A percentile compares a stretch with the other conserved stretches of the same genome.
phyloP scores from a whole-genome alignment of 2,888 invertebrate genomes.

The Caenorhabditis angaria region DNA sequence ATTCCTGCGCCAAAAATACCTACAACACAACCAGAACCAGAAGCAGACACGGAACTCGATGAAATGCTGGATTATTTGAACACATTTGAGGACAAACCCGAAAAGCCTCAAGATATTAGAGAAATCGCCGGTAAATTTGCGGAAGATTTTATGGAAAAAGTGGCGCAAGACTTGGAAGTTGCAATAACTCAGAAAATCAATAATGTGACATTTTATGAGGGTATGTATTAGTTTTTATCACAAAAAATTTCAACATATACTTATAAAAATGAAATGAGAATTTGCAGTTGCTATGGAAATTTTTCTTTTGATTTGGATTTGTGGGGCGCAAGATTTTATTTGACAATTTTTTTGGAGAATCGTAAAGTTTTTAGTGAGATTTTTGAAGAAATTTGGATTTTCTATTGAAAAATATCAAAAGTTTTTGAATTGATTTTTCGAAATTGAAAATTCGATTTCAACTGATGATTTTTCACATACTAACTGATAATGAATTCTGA shows the following conservation, averaged over 20 bases:
- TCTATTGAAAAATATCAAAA: too few relatives aligned
- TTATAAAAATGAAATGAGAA: too few relatives aligned
- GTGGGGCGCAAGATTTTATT: too few relatives aligned
- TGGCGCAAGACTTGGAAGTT: conserved; percentile 5
- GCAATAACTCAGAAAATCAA: not conserved
- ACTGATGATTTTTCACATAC: too few relatives aligned
- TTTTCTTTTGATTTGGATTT: too few relatives aligned
- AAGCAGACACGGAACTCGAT: conserved; percentile 8
- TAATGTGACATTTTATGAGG: not conserved
- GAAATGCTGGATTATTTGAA: conserved; percentile 29
- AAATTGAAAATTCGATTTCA: too few relatives aligned
- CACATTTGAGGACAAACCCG: conserved; percentile 10
- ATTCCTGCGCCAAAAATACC: not conserved
- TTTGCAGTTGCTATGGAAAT: not conserved
- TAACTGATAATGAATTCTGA: too few relatives aligned
- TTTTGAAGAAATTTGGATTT: too few relatives aligned
- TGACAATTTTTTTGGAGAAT: too few relatives aligned
- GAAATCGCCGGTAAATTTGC: conserved; percentile 9
- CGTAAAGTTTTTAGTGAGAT: too few relatives aligned
- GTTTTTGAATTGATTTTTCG: too few relatives aligned
- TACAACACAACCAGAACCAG: conserved; percentile 7
- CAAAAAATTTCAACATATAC: too few relatives aligned
- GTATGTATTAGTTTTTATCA: not conserved
- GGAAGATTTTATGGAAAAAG: conserved; percentile 6
- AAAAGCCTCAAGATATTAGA: not conserved